Evolutionary conservation across 1,140 invertebrate species (phyloP).

Genomic region (Drosophila littoralis): DNA sequence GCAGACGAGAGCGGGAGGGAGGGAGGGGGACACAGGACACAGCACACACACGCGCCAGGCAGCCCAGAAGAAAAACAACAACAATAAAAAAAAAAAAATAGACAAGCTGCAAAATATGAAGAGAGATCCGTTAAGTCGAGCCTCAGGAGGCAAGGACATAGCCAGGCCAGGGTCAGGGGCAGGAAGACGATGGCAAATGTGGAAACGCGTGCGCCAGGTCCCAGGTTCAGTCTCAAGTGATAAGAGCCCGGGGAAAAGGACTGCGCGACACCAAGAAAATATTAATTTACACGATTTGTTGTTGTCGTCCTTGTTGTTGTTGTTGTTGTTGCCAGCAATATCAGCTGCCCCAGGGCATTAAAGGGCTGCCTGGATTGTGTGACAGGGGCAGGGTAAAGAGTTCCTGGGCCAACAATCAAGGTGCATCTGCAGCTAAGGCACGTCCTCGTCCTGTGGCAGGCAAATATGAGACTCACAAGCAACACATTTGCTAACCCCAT

Average conservation of each 20-base stretch:
- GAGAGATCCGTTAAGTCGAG: slow-evolving; percentile 22
- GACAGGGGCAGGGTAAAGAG: slow-evolving; percentile 1
- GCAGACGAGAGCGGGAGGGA: not conserved
- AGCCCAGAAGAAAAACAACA: slow-evolving; percentile 2
- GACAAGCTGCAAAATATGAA: slow-evolving; percentile 70
- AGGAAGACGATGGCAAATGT: slow-evolving; percentile 65
- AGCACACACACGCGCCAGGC: slow-evolving; percentile 61
- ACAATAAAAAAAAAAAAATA: slow-evolving; percentile 17
- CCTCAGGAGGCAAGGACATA: not conserved
- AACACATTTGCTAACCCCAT: slow-evolving; percentile 54
- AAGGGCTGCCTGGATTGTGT: slow-evolving; percentile 43
- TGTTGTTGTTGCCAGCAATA: slow-evolving; percentile 22
- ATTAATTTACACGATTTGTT: slow-evolving; percentile 72
- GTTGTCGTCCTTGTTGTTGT: not conserved
- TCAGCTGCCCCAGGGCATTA: slow-evolving; percentile 60
- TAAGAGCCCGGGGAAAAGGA: slow-evolving; percentile 48
- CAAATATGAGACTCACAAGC: slow-evolving; percentile 57
- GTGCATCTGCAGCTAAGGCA: slow-evolving; percentile 67
- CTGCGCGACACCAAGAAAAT: slow-evolving; percentile 60
- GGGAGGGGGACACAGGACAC: not conserved
- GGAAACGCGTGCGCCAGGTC: slow-evolving; percentile 65
- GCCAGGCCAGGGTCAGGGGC: slow-evolving; percentile 2
- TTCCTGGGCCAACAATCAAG: slow-evolving; percentile 42
- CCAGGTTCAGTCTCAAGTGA: slow-evolving; percentile 44
- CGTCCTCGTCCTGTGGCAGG: slow-evolving; percentile 43